Evolutionary conservation across 1,140 invertebrate species (phyloP), one percentile per base, ranked within the genome.

Genomic region (Drosophila arizonae): DNA sequence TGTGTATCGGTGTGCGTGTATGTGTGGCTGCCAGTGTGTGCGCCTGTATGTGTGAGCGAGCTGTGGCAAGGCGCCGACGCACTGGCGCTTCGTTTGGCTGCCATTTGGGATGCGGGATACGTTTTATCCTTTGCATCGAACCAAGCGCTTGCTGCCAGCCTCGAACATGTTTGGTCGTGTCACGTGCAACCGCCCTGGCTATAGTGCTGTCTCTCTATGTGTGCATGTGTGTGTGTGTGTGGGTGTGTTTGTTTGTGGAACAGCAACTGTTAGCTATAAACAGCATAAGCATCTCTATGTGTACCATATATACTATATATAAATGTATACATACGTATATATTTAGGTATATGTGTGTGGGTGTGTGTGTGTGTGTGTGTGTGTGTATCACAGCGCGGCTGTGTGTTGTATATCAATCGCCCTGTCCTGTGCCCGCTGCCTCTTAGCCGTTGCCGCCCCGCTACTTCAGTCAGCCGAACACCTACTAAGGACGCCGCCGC

Each of bases 41-140:
- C 2, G 21, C 2, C 21, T 24, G 50, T 71, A 13, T 55, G 41
- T 56, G 54, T 67, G 51, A 33, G 60, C 39, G 68, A 39, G 46
- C 51, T 28, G 71, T 50, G 57, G 52, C 56, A 63, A 78, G 63
- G 80, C 80, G 80, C 80, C 80, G 80, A 82, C 80, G 80, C 80
- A 82, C 52, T 81, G 58, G 51, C 66, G 58, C 63, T 72, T 62
- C 15, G 57, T 43, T 48, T 39, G 55, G 45, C 51, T 52, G 55
- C 71, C 64, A 73, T 58, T 56, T 56, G 48, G 66, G 73, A 65
- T 66, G 48, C 66, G 67, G 67, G 61, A 72, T 79, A 64, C 41
- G 51, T 69, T 61, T 75, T 84, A 84, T 79, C 80, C 80, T 75
- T 79, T 72, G 77, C 61, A 71, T 77, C 73, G 45, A 84, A 74